Evolutionary conservation across 2,888 invertebrate genomes (phyloP), one percentile per base, ranked within the genome.

Genomic region (Phalera bucephala): DNA sequence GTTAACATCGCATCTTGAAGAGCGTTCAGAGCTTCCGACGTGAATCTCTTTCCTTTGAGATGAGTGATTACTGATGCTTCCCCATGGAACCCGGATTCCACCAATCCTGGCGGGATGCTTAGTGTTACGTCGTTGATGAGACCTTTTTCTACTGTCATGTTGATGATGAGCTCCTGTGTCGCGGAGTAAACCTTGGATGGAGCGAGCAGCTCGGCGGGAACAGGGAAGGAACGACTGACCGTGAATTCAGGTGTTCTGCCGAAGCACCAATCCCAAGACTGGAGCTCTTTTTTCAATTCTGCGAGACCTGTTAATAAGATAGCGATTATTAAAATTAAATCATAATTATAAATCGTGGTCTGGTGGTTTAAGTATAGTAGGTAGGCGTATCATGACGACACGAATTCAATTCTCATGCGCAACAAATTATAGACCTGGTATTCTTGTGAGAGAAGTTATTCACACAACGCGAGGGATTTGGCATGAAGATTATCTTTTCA

Each of bases 221-320:
- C 90, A 3, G 92, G 91, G 70, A 94, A 92, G 0, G 91, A 80
- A 20, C 93, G 91, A 40, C 92, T 92, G 10, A 96, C 93, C 0
- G 92, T 92, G 78, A 98, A 98, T 51, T 93, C 92, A 0, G 98
- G 98, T 0, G 97, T 96, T 72, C 93, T 94, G 1, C 97, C 98
- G 73, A 91, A 95, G 45, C 94, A 93, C 97, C 97, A 98, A 40
- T 96, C 93, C 96, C 97, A 97, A 14, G 94, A 93, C 48, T 91
- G 79, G 32, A 96, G 92, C 44, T 94, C 93, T 22, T 92, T 91
- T 37, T 92, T 92, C 38, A 96, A 87, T 57, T 94, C 91, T 6
- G 92, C 91, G 15, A 97, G 91, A 62, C 96, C 95, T 93, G 77
- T 33, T 10, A 15, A 5, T 11, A n/a, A n/a, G 13, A 14, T 9